A percentile compares a stretch with the other conserved stretches of the same genome.
These are phyloP conservation scores for Xerus inauris DNA, from an alignment of 2,113 vertebrate genomes.

Conservation along the genomic window DNA sequence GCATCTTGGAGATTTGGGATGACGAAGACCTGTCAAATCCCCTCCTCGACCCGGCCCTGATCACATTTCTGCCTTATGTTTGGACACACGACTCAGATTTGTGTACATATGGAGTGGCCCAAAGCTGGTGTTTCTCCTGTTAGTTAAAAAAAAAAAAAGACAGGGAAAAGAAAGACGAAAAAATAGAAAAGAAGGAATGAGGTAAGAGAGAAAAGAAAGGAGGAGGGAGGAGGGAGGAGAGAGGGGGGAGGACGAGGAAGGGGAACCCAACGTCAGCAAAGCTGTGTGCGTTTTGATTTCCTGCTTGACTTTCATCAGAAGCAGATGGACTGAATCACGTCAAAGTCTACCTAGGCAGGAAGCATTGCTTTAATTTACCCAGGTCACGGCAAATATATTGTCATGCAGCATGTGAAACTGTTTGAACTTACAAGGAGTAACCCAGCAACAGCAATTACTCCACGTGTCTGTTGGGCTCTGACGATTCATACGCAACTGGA, in stretches of 20 bases:
- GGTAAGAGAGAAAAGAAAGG: background rate
- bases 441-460: constrained; percentile 74
- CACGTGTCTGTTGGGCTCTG: constrained; percentile 64
- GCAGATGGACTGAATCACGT: constrained; percentile 46
- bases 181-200: background rate
- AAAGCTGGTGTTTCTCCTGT: constrained; percentile 6
- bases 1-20: constrained; percentile 67
- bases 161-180: background rate
- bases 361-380: constrained; percentile 74
- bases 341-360: constrained; percentile 72
- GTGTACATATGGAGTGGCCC: constrained; percentile 5
- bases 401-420: constrained; percentile 78
- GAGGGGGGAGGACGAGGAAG: background rate
- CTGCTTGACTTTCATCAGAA: constrained; percentile 68
- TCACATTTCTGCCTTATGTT: constrained; percentile 68
- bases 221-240: background rate
- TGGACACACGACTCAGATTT: constrained; percentile 57
- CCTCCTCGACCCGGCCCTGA: background rate
- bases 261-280: background rate
- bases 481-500: constrained; percentile 36
- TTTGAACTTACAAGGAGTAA: constrained; percentile 80
- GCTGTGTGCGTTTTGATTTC: background rate
- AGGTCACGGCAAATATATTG: constrained; percentile 75
- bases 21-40: constrained; percentile 59
- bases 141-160: background rate